phyloP scores from a whole-genome alignment of 2,888 invertebrate species.

The Coelogynopora nodosa region DNA sequence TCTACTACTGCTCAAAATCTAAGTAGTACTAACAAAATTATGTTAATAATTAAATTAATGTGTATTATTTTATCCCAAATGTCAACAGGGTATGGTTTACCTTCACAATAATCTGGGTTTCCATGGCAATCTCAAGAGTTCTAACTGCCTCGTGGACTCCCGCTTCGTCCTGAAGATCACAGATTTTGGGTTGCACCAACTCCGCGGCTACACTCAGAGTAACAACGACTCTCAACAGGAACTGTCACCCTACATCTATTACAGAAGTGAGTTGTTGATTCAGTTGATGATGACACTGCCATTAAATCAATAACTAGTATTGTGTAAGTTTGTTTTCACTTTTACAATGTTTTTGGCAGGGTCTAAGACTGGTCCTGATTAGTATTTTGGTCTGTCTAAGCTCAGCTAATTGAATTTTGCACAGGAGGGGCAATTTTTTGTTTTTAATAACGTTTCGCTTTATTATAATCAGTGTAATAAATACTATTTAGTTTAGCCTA shows the following conservation, averaged over 20 bases:
- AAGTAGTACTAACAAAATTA: not conserved
- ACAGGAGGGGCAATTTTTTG: no score
- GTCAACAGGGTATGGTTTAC: constrained; percentile 80
- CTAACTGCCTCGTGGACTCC: constrained; percentile 95
- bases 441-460: no score
- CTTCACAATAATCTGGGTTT: constrained; percentile 81
- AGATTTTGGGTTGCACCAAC: constrained; percentile 84
- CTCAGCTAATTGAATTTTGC: no score
- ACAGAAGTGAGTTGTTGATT: constrained; percentile 44
- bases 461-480: no score
- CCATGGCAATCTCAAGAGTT: constrained; percentile 90
- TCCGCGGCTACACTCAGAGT: constrained; percentile 64
- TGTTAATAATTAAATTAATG: not conserved
- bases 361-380: no score
- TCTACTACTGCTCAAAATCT: not conserved
- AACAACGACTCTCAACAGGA: constrained; percentile 52
- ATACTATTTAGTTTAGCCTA: no score
- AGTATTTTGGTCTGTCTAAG: no score
- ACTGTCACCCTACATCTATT: constrained; percentile 45
- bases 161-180: constrained; percentile 92
- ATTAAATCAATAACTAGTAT: no score
- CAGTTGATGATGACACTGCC: no score
- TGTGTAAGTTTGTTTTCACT: no score
- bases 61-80: not conserved
- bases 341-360: no score